phyloP scores from a whole-genome alignment of 2,888 invertebrate genomes.

The Tetanocera ferruginea region DNA sequence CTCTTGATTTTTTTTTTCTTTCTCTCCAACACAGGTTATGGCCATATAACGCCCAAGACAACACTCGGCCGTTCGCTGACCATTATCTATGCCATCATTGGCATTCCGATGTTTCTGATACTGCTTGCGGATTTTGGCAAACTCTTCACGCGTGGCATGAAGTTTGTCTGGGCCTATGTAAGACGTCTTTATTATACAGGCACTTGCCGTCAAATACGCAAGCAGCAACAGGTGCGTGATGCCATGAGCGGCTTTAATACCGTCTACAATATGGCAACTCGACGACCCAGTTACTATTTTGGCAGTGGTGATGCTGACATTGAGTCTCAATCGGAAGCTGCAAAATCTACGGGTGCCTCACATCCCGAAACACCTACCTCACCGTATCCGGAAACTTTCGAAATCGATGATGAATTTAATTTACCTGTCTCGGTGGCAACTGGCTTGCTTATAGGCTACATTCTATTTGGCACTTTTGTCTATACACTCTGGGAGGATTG shows the following conservation, averaged over 20 bases:
- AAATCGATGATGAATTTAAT: conserved; percentile 94
- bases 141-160: conserved; percentile 89
- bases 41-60: conserved; percentile 94
- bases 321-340: conserved; percentile 65
- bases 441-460: conserved; percentile 85
- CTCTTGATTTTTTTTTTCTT: not conserved
- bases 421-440: conserved; percentile 92
- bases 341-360: conserved; percentile 58
- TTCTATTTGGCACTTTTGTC: conserved; percentile 86
- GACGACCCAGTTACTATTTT: conserved; percentile 79
- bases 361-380: conserved; percentile 78
- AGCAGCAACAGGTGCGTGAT: conserved; percentile 83
- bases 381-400: conserved; percentile 81
- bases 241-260: conserved; percentile 87
- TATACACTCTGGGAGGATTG: conserved; percentile 86
- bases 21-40: conserved; percentile 81
- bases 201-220: conserved; percentile 82
- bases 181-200: conserved; percentile 88
- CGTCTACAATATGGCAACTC: conserved; percentile 83
- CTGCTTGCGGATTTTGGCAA: conserved; percentile 96
- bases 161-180: conserved; percentile 90
- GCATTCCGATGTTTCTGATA: conserved; percentile 95
- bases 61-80: conserved; percentile 87
- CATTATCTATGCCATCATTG: conserved; percentile 93
- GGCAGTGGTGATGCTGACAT: conserved; percentile 71